These are phyloP conservation scores for Drosophila nebulosa DNA, from an alignment of 1,140 invertebrate genomes.

Conservation along the genomic window DNA sequence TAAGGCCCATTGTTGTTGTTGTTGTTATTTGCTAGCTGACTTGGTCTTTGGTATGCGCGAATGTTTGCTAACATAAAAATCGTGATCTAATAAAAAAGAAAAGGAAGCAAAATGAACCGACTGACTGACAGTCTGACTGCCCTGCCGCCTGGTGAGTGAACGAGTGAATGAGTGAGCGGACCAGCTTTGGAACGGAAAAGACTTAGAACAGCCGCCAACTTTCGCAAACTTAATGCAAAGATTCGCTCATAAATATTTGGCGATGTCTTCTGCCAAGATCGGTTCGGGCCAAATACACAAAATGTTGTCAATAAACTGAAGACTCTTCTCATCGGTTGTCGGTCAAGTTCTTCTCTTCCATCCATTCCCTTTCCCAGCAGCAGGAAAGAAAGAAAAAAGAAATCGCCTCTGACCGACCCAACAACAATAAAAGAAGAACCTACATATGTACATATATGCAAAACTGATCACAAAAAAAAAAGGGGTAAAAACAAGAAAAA, in stretches of 20 bases:
- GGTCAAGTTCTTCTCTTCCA: background rate
- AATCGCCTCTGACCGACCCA: slow-evolving; percentile 43
- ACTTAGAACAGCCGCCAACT: slow-evolving; percentile 31
- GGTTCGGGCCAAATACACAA: slow-evolving; percentile 1
- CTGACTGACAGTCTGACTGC: slow-evolving; percentile 3
- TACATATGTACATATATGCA: slow-evolving; percentile 29
- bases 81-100: slow-evolving; percentile 71
- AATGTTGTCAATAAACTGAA: slow-evolving; percentile 53
- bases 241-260: slow-evolving; percentile 8
- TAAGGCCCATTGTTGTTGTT: slow-evolving; percentile 48
- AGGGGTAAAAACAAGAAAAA: slow-evolving; percentile 21
- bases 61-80: slow-evolving; percentile 75
- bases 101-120: slow-evolving; percentile 25
- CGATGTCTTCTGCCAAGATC: slow-evolving; percentile 3
- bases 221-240: slow-evolving; percentile 26
- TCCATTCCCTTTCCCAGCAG: background rate
- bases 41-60: slow-evolving; percentile 61
- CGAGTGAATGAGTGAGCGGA: slow-evolving; percentile 45
- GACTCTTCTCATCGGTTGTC: background rate
- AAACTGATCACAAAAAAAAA: slow-evolving; percentile 30
- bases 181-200: slow-evolving; percentile 28
- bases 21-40: slow-evolving; percentile 20
- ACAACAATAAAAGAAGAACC: background rate
- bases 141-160: background rate
- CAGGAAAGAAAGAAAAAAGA: slow-evolving; percentile 44